Percentiles rank a stretch among this genome's conserved stretches.
Conservation (phyloP, 2,113 vertebrate species). For the Camelus dromedarius region DNA sequence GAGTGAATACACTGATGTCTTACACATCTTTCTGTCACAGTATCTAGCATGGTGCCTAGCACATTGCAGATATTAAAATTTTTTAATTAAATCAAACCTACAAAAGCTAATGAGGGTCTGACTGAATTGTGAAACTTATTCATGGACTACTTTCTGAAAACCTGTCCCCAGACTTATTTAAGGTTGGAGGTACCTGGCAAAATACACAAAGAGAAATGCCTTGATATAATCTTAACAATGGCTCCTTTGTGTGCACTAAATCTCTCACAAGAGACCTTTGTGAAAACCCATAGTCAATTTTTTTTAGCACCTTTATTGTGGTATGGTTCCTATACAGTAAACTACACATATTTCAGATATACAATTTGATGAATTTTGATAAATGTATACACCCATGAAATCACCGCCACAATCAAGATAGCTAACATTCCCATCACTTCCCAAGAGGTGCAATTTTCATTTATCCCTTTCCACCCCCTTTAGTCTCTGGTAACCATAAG, state of each 20-base stretch:
- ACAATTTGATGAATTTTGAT: no score
- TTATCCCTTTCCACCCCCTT: no score
- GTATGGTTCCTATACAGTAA: no score
- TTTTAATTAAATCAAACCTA: conserved; percentile 36
- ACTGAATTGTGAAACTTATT: conserved; percentile 50
- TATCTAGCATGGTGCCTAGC: not conserved
- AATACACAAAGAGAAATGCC: not conserved
- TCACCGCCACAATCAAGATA: no score
- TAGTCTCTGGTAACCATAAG: no score
- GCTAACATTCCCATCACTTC: no score
- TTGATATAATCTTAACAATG: conserved; percentile 43
- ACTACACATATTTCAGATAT: no score
- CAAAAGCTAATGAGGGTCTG: conserved; percentile 13
- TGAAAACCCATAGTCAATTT: conserved; percentile 45
- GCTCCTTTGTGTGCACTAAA: not conserved
- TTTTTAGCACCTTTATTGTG: no score
- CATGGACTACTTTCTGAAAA: conserved; percentile 33
- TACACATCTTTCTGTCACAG: conserved; percentile 30
- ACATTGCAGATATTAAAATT: not conserved
- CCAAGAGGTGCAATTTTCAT: no score
- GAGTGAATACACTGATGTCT: not conserved
- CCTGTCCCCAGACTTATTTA: not conserved
- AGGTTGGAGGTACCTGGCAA: conserved; percentile 34
- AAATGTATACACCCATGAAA: no score
- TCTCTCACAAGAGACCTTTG: conserved; percentile 48